Evolutionary conservation across 2,888 invertebrate species (phyloP).

Genomic region (Ichneumon xanthorius): DNA sequence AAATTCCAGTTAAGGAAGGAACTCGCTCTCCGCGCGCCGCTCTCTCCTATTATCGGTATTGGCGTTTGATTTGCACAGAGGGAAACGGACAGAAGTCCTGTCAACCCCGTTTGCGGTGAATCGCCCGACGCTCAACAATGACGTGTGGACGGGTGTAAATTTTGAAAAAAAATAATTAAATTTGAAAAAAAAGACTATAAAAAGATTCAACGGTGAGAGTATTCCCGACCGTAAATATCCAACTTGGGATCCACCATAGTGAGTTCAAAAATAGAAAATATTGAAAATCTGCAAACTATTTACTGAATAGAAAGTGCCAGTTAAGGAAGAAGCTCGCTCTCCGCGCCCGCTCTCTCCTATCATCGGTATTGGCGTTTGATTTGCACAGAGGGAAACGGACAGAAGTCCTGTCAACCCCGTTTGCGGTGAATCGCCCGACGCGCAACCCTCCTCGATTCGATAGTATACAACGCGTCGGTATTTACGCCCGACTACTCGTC

Average conservation of each 20-base stretch:
- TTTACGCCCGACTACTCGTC: constrained; percentile 72
- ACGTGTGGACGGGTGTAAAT: too few relatives aligned
- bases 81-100: constrained; percentile 17
- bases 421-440: constrained; percentile 52
- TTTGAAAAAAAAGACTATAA: too few relatives aligned
- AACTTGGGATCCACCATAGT: too few relatives aligned
- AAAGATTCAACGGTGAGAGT: too few relatives aligned
- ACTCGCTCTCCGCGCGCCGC: not conserved
- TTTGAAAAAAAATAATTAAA: too few relatives aligned
- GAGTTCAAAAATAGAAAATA: not conserved
- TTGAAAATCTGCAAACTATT: not conserved
- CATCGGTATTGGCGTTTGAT: not conserved
- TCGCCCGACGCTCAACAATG: constrained; percentile 39
- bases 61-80: not conserved
- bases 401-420: constrained; percentile 39
- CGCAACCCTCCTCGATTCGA: constrained; percentile 58
- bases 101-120: constrained; percentile 52
- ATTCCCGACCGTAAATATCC: too few relatives aligned
- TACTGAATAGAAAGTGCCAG: not conserved
- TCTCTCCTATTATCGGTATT: not conserved
- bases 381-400: not conserved
- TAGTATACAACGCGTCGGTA: constrained; percentile 39
- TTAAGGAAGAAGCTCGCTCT: not conserved
- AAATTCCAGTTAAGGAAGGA: not conserved
- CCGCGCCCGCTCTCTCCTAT: not conserved